Conservation (phyloP, 1,140 invertebrate genomes). For the Radopholus similis region DNA sequence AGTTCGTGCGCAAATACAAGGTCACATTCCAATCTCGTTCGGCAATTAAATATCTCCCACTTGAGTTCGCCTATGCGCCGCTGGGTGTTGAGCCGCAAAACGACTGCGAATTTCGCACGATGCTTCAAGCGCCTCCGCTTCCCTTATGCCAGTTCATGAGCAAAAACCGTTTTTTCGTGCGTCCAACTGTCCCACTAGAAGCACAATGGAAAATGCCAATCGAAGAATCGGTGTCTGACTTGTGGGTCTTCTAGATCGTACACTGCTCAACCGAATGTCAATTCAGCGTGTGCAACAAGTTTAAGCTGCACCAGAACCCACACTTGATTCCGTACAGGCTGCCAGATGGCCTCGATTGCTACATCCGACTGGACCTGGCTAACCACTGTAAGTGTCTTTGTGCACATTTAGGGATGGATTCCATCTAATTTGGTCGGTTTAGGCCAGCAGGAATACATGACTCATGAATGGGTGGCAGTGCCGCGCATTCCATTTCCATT, state of each 20-base stretch:
- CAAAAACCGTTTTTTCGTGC: constrained; percentile 12
- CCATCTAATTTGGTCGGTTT: too few species aligned
- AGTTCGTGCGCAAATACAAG: constrained; percentile 12
- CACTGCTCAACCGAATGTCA: neutral
- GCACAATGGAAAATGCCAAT: too few species aligned
- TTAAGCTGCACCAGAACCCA: constrained; percentile 15
- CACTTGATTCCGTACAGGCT: constrained; percentile 12
- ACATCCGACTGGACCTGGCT: constrained; percentile 12
- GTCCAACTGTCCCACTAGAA: neutral
- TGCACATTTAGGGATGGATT: too few species aligned
- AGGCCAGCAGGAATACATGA: too few species aligned
- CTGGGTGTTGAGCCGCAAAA: constrained; percentile 9
- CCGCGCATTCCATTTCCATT: too few species aligned
- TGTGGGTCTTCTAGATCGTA: neutral
- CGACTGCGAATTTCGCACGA: constrained; percentile 3
- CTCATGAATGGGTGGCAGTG: too few species aligned
- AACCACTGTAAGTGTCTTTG: constrained; percentile 1
- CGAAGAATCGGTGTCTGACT: too few species aligned
- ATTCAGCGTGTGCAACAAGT: constrained; percentile 9
- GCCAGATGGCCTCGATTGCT: constrained; percentile 17
- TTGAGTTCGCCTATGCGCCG: neutral
- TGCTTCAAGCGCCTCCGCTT: neutral
- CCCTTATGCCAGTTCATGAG: neutral
- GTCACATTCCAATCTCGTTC: neutral
- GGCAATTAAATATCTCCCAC: neutral